Evolutionary conservation across 2,797 vertebrate species (phyloP).

Genomic region (Sebastes goodei): DNA sequence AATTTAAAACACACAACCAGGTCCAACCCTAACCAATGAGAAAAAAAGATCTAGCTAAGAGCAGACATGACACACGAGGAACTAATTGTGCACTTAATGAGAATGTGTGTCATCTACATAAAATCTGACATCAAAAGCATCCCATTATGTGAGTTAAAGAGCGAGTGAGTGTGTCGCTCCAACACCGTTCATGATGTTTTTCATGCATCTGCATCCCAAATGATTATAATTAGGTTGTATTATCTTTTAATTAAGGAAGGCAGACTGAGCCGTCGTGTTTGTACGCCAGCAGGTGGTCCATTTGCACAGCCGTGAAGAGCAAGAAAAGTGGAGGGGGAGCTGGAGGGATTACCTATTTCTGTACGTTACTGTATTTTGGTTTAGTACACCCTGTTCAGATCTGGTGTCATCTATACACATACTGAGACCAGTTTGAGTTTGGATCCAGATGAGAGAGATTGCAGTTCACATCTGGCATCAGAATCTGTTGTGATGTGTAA

Average conservation of each 20-base stretch:
- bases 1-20: conserved; percentile 32
- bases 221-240: conserved; percentile 70
- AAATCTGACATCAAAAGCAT: conserved; percentile 55
- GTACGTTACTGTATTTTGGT: not conserved
- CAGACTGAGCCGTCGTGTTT: conserved; percentile 43
- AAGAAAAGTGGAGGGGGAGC: not conserved
- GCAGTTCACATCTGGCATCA: not conserved
- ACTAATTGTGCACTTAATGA: conserved; percentile 42
- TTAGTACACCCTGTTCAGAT: not conserved
- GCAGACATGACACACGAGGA: conserved; percentile 35
- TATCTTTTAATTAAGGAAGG: conserved; percentile 72
- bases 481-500: not conserved
- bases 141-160: conserved; percentile 27
- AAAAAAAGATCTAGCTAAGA: not conserved
- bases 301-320: conserved; percentile 26
- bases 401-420: not conserved
- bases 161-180: not conserved
- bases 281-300: conserved; percentile 58
- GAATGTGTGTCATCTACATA: conserved; percentile 53
- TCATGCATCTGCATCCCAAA: conserved; percentile 41
- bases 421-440: not conserved
- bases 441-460: not conserved
- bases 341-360: not conserved
- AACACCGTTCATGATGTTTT: conserved; percentile 14
- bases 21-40: not conserved